Conservation (phyloP, 64 coral and sea anemone genomes). For the Montipora foliosa region DNA sequence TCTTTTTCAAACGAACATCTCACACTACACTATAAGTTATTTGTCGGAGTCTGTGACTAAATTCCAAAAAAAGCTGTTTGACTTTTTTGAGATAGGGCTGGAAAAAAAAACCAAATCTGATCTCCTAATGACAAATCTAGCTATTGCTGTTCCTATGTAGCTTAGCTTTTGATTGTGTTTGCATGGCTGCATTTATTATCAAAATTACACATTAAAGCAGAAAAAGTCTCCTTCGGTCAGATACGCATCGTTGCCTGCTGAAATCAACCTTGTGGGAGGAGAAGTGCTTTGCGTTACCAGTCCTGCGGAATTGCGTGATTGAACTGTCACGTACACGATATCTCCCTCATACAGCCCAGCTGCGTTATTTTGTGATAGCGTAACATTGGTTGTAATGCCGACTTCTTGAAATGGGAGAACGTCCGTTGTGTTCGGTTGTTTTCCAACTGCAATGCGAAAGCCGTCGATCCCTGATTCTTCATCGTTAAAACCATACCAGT, state of each 20-base stretch:
- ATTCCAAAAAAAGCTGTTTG: too few relatives aligned
- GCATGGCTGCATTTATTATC: background rate
- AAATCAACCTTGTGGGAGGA: slow-evolving; percentile 83
- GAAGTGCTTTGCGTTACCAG: slow-evolving; percentile 58
- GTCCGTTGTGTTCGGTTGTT: slow-evolving; percentile 48
- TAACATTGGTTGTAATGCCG: slow-evolving; percentile 59
- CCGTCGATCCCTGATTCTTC: slow-evolving; percentile 74
- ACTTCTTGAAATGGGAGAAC: slow-evolving; percentile 69
- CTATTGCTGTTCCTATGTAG: too few relatives aligned
- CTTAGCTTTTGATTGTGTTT: too few relatives aligned
- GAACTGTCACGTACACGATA: slow-evolving; percentile 78
- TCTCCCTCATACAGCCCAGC: slow-evolving; percentile 53
- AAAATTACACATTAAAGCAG: slow-evolving; percentile 60
- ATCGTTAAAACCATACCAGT: slow-evolving; percentile 87
- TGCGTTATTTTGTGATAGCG: slow-evolving; percentile 35
- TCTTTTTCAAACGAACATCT: too few relatives aligned
- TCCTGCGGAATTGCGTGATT: slow-evolving; percentile 79
- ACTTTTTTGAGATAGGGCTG: too few relatives aligned
- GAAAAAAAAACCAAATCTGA: too few relatives aligned
- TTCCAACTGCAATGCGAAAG: slow-evolving; percentile 82
- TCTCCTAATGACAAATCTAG: too few relatives aligned
- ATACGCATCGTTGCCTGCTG: slow-evolving; percentile 64
- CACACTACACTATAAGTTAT: too few relatives aligned
- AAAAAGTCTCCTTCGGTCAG: slow-evolving; percentile 83
- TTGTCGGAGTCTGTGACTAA: too few relatives aligned